Conservation (phyloP, 2,113 vertebrate species). For the Corythornis vintsioides region DNA sequence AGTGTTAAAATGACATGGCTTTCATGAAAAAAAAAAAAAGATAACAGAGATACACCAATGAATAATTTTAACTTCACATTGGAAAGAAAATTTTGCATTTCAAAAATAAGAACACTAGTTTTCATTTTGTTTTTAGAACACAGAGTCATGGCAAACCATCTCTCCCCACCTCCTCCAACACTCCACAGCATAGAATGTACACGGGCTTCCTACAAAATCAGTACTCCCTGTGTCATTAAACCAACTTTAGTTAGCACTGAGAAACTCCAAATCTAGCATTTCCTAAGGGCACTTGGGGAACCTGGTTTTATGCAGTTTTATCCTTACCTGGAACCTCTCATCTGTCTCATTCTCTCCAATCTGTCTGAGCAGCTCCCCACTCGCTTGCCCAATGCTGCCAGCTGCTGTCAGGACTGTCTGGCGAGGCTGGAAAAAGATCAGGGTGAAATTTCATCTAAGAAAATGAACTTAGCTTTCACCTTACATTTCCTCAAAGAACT, state of each 20-base stretch:
- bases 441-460: neutral
- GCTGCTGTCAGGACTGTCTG: constrained; percentile 97
- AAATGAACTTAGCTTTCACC: neutral
- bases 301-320: neutral
- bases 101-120: neutral
- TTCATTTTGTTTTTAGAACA: neutral
- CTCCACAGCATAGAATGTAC: neutral
- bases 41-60: neutral
- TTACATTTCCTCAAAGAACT: neutral
- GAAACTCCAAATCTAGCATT: neutral
- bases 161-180: neutral
- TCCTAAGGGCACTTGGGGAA: neutral
- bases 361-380: constrained; percentile 93
- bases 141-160: neutral
- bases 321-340: constrained; percentile 93
- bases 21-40: neutral
- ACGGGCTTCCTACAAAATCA: neutral
- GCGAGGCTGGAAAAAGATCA: constrained; percentile 82
- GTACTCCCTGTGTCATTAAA: neutral
- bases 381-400: constrained; percentile 97
- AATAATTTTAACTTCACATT: neutral
- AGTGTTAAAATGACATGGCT: neutral
- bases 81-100: neutral
- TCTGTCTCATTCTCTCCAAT: constrained; percentile 99
- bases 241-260: neutral